phyloP scores from a whole-genome alignment of 2,888 invertebrate genomes.

The Ichneumon xanthorius region DNA sequence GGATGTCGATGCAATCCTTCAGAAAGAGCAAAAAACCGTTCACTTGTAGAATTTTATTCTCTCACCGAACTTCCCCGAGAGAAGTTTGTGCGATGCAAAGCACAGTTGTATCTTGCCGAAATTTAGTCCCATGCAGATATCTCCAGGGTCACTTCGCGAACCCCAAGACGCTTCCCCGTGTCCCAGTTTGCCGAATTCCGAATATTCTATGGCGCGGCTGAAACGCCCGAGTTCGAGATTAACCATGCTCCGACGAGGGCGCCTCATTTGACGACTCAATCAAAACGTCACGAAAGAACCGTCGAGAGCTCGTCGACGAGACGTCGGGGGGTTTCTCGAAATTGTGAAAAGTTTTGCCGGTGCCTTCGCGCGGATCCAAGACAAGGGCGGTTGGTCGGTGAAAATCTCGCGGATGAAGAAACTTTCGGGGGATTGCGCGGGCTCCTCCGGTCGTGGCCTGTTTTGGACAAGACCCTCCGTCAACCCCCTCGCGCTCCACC shows the following conservation, averaged over 20 bases:
- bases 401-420: constrained; percentile 59
- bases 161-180: background rate
- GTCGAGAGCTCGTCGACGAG: constrained; percentile 2
- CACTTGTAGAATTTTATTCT: no score
- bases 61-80: no score
- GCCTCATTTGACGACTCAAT: constrained; percentile 66
- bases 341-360: constrained; percentile 52
- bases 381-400: constrained; percentile 39
- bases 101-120: no score
- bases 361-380: constrained; percentile 11
- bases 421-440: constrained; percentile 63
- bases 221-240: background rate
- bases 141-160: no score
- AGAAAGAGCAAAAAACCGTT: no score
- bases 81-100: no score
- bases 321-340: constrained; percentile 34
- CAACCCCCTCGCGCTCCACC: background rate
- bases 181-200: background rate
- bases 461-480: constrained; percentile 60
- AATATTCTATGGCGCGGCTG: background rate
- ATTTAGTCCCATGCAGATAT: no score
- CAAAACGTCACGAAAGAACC: constrained; percentile 65
- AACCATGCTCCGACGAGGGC: background rate
- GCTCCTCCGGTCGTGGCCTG: constrained; percentile 51
- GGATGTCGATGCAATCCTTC: no score